phyloP scores from a whole-genome alignment of 2,888 invertebrate species.

The Ganaspis brasiliensis region DNA sequence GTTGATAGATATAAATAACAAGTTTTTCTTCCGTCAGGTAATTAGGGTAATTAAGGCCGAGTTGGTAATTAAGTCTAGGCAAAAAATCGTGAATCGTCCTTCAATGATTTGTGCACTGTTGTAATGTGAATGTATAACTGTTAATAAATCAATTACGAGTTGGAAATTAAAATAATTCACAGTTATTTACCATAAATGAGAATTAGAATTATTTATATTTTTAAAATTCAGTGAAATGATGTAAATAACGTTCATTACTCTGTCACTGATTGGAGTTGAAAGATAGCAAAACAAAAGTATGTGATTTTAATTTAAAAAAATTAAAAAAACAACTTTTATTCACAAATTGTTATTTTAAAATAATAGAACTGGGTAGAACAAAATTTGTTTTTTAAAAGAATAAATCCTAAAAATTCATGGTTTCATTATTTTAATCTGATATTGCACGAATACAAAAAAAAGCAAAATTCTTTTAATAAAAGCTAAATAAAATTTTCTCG shows the following conservation, averaged over 20 bases:
- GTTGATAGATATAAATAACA: neutral
- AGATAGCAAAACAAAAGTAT: no score
- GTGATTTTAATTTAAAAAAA: no score
- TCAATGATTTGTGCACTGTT: slow-evolving; percentile 18
- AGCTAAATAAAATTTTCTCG: slow-evolving; percentile 7
- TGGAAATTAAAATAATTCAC: slow-evolving; percentile 14
- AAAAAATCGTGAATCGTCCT: slow-evolving; percentile 26
- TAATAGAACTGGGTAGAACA: no score
- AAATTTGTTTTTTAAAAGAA: no score
- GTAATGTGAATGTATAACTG: neutral
- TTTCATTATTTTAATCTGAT: no score
- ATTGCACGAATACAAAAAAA: no score
- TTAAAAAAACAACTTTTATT: no score
- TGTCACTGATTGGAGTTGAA: no score
- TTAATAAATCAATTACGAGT: slow-evolving; percentile 30
- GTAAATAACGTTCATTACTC: neutral
- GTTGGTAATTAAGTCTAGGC: slow-evolving; percentile 10
- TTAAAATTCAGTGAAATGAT: neutral
- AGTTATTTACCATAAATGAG: slow-evolving; percentile 8
- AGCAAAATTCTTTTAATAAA: neutral
- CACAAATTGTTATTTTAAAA: no score
- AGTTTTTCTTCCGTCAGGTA: slow-evolving; percentile 17
- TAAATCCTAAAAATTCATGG: no score
- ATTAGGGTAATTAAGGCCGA: slow-evolving; percentile 26
- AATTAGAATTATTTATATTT: neutral